Percentiles rank a stretch among this genome's conserved stretches.
Conservation (phyloP, 2,113 vertebrate genomes). For the Formicarius rufipectus region DNA sequence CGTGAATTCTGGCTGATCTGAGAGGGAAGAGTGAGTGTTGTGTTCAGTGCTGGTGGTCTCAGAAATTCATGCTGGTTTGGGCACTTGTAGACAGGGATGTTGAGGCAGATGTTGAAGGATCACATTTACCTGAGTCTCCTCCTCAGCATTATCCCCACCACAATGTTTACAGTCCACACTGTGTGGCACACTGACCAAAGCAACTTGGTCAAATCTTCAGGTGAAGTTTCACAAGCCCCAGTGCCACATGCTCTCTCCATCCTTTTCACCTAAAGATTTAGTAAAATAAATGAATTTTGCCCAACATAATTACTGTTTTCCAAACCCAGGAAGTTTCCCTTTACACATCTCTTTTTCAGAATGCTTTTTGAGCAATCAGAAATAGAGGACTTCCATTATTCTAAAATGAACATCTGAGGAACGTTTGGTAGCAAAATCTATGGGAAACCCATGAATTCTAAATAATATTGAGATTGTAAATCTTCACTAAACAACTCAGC, state of each 20-base stretch:
- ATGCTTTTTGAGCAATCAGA: background rate
- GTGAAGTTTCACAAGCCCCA: background rate
- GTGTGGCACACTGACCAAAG: background rate
- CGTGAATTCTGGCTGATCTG: background rate
- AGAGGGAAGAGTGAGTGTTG: background rate
- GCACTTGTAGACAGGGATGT: no score
- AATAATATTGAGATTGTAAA: background rate
- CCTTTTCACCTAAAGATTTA: background rate
- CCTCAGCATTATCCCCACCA: background rate
- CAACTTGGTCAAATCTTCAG: background rate
- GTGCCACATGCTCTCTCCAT: accelerated
- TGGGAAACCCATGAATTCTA: background rate
- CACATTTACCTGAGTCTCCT: background rate
- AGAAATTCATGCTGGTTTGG: background rate
- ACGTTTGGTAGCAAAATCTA: background rate
- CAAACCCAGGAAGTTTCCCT: background rate
- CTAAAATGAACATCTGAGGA: background rate
- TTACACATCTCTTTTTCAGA: background rate
- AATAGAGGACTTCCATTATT: background rate
- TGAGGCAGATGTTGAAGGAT: background rate
- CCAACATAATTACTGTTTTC: background rate
- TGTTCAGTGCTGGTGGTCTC: background rate
- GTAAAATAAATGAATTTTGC: background rate
- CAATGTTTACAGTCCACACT: accelerated
- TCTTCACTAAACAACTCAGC: slow-evolving; percentile 23